These are phyloP conservation scores for Clavelina lepadiformis DNA, from an alignment of 23 tunicate genomes.

Conservation along the genomic window DNA sequence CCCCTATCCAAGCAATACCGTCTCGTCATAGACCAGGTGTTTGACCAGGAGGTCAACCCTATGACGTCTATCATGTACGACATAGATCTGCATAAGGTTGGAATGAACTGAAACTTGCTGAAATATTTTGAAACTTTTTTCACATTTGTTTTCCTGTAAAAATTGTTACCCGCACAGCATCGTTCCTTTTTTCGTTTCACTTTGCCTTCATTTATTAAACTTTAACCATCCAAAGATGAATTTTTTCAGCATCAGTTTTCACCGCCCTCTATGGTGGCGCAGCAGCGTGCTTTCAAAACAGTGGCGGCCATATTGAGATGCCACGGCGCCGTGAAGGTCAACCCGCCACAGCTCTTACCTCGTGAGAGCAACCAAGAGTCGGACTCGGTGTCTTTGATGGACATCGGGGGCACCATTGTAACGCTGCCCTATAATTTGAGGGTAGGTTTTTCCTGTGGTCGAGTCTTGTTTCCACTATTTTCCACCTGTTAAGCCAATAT, in stretches of 20 bases:
- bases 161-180: too few relatives aligned
- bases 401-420: slow-evolving; percentile 23
- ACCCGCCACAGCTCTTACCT: slow-evolving; percentile 23
- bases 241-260: not conserved
- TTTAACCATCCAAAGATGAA: too few relatives aligned
- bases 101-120: too few relatives aligned
- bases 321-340: slow-evolving; percentile 17
- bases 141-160: too few relatives aligned
- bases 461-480: not conserved
- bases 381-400: slow-evolving; percentile 12
- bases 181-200: too few relatives aligned
- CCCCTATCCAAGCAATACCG: slow-evolving; percentile 20
- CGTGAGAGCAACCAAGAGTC: not conserved
- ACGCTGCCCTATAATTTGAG: slow-evolving; percentile 30
- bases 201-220: too few relatives aligned
- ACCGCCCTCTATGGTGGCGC: not conserved
- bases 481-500: too few relatives aligned
- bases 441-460: slow-evolving; percentile 7
- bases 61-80: slow-evolving; percentile 19
- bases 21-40: slow-evolving; percentile 18
- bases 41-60: slow-evolving; percentile 4
- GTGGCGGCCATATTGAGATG: slow-evolving; percentile 5
- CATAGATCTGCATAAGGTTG: slow-evolving; percentile 30
- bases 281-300: not conserved
- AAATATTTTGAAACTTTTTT: too few relatives aligned